phyloP scores from a whole-genome alignment of 1,140 invertebrate species.

The Eciton burchellii region DNA sequence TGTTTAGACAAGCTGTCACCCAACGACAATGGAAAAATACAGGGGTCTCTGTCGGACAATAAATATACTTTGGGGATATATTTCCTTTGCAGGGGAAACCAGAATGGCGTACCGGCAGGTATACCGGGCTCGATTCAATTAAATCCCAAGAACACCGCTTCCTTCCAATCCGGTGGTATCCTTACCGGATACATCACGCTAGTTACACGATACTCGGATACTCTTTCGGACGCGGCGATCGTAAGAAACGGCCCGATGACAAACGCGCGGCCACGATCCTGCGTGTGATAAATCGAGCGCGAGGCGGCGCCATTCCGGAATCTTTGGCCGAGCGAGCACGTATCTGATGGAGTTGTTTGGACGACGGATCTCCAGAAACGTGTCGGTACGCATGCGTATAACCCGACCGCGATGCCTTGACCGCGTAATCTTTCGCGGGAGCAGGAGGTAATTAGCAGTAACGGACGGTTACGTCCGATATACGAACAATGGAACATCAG shows the following conservation, averaged over 20 bases:
- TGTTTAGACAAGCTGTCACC: slow-evolving; percentile 81
- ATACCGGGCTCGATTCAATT: not conserved
- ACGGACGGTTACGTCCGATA: slow-evolving; percentile 80
- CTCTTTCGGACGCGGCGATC: not conserved
- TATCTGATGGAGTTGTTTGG: slow-evolving; percentile 72
- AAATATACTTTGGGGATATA: slow-evolving; percentile 58
- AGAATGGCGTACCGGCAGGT: not conserved
- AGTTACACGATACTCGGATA: not conserved
- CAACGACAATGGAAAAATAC: slow-evolving; percentile 75
- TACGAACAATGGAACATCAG: slow-evolving; percentile 81
- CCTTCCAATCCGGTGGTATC: not conserved
- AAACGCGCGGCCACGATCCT: slow-evolving; percentile 26
- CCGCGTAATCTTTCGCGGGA: slow-evolving; percentile 78
- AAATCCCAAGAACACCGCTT: not conserved
- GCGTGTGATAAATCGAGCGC: slow-evolving; percentile 41
- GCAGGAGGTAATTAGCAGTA: slow-evolving; percentile 82
- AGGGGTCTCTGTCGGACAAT: slow-evolving; percentile 65
- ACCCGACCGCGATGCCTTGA: slow-evolving; percentile 72
- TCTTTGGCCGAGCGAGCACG: slow-evolving; percentile 66
- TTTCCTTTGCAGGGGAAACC: not conserved
- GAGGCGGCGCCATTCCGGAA: slow-evolving; percentile 48
- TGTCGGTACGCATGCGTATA: slow-evolving; percentile 18
- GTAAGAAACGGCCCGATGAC: slow-evolving; percentile 44
- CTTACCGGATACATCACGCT: too few species aligned
- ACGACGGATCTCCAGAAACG: slow-evolving; percentile 61